These are phyloP conservation scores for Vulpes lagopus DNA, from an alignment of 2,113 vertebrate species.

Conservation along the genomic window DNA sequence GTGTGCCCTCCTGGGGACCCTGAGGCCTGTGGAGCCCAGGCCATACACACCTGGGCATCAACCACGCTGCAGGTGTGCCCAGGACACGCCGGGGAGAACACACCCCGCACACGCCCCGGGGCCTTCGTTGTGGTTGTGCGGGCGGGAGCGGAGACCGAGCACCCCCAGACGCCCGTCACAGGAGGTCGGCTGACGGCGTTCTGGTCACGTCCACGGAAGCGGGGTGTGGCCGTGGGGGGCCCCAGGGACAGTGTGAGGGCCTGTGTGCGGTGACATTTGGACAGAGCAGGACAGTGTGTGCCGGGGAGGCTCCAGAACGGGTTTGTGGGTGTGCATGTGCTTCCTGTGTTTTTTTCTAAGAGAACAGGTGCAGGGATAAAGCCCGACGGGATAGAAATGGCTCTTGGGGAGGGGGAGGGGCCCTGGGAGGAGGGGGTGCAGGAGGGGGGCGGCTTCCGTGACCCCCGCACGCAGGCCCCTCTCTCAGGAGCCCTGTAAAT, in stretches of 20 bases:
- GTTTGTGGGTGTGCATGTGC: accelerated
- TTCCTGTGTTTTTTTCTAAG: background rate
- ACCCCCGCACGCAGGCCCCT: accelerated
- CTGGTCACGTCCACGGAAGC: background rate
- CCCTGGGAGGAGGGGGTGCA: background rate
- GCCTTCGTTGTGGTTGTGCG: accelerated
- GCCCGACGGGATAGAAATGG: too few relatives aligned
- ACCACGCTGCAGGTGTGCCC: background rate
- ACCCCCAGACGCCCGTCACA: accelerated
- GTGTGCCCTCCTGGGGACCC: background rate
- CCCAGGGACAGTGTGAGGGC: accelerated
- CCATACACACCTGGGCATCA: background rate
- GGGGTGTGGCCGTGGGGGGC: accelerated
- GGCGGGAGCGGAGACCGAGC: accelerated
- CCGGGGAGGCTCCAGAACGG: accelerated
- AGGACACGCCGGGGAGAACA: background rate
- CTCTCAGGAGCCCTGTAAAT: background rate
- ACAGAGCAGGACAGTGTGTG: background rate
- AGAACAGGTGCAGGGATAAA: background rate
- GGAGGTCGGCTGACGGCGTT: accelerated
- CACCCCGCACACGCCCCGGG: accelerated
- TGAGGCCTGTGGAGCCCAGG: accelerated
- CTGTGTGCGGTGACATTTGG: accelerated
- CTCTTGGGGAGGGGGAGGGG: accelerated
- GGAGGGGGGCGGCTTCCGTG: accelerated